Evolutionary conservation across 2,113 vertebrate genomes (phyloP).

Genomic region (Solea solea): DNA sequence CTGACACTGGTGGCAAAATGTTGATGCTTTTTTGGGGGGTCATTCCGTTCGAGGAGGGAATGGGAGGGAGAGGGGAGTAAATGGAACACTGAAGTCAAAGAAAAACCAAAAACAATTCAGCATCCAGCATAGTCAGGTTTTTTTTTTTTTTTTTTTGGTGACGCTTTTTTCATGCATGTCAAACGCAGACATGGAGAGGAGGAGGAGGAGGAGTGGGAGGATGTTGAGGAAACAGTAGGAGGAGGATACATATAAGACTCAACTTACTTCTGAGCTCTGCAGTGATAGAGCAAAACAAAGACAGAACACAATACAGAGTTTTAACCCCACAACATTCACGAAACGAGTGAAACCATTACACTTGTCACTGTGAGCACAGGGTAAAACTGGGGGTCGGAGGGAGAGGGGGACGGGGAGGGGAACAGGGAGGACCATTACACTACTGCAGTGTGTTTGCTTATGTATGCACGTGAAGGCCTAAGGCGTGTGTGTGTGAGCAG

Average conservation of each 20-base stretch:
- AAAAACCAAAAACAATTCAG: constrained; percentile 61
- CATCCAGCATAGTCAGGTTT: constrained; percentile 53
- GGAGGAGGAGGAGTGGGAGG: constrained; percentile 68
- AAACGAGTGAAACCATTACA: constrained; percentile 79
- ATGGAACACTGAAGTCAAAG: constrained; percentile 72
- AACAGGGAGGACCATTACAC: constrained; percentile 57
- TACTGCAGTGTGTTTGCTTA: constrained; percentile 49
- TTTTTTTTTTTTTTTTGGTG: constrained; percentile 25
- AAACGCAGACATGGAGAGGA: constrained; percentile 77
- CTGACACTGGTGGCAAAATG: constrained; percentile 61
- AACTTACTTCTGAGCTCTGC: constrained; percentile 96
- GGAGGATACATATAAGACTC: constrained; percentile 81
- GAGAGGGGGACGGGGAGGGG: constrained; percentile 44
- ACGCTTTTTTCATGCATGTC: constrained; percentile 78
- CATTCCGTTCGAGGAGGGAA: constrained; percentile 71
- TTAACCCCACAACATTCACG: constrained; percentile 82
- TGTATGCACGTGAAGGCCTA: neutral
- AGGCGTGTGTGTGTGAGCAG: constrained; percentile 25
- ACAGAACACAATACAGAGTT: constrained; percentile 88
- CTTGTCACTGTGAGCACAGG: constrained; percentile 77
- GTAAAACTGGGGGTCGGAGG: constrained; percentile 58
- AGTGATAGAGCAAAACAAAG: constrained; percentile 85
- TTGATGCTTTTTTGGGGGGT: constrained; percentile 58
- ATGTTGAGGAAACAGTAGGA: constrained; percentile 77
- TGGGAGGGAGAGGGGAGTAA: constrained; percentile 62